phyloP scores from a whole-genome alignment of 2,888 invertebrate genomes.

The Melieria picta region DNA sequence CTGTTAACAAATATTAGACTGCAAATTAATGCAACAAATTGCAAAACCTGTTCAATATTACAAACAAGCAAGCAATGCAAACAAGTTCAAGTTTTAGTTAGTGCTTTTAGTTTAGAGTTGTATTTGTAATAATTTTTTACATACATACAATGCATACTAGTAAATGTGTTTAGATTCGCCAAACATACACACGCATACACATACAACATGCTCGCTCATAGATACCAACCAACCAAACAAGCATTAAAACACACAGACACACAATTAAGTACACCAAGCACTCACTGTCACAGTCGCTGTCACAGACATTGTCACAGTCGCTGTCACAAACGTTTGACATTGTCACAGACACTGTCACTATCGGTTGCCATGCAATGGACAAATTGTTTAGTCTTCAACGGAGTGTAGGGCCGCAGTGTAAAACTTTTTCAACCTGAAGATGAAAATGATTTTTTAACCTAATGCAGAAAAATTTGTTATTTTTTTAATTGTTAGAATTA shows the following conservation, averaged over 20 bases:
- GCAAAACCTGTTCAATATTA: background rate
- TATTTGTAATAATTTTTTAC: constrained; percentile 5
- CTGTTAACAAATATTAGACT: no score
- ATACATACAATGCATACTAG: background rate
- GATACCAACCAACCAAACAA: no score
- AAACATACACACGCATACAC: constrained; percentile 1
- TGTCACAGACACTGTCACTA: no score
- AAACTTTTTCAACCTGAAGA: background rate
- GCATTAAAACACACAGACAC: no score
- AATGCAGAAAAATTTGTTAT: background rate
- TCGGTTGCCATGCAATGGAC: no score
- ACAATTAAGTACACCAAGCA: no score
- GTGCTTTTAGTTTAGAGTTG: constrained; percentile 27
- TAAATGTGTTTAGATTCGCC: background rate
- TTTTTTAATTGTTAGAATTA: background rate
- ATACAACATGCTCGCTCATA: background rate
- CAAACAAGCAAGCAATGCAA: background rate
- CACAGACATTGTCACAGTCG: background rate
- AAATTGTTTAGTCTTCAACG: no score
- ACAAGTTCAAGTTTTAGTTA: constrained; percentile 21
- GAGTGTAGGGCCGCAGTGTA: no score
- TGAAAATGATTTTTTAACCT: background rate
- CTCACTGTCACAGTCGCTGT: background rate
- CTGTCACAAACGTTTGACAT: no score
- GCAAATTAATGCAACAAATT: background rate